Conservation (phyloP, 2,888 invertebrate species). For the Hecatera dysodea region DNA sequence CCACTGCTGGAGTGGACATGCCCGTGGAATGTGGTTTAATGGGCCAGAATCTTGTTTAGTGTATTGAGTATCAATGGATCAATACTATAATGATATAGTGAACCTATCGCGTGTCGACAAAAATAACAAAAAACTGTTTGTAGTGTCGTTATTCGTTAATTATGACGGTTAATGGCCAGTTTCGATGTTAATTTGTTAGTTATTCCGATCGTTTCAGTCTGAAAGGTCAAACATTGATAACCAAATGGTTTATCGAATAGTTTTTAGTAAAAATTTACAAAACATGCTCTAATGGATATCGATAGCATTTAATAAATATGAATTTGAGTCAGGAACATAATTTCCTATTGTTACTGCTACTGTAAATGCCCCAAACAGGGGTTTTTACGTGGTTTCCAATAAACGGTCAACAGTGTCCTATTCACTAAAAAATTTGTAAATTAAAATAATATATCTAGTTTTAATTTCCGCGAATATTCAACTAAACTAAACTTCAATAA, state of each 20-base stretch:
- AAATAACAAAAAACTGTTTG: slow-evolving; percentile 47
- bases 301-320: neutral
- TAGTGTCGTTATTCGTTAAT: slow-evolving; percentile 56
- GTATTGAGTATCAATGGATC: slow-evolving; percentile 7
- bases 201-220: slow-evolving; percentile 37
- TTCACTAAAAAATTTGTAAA: no score
- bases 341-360: neutral
- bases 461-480: no score
- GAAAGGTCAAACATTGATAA: slow-evolving; percentile 55
- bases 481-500: neutral
- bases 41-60: no score
- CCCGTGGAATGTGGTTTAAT: no score
- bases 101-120: slow-evolving; percentile 50
- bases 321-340: neutral
- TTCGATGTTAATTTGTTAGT: slow-evolving; percentile 49
- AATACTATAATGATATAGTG: slow-evolving; percentile 30
- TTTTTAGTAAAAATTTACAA: slow-evolving; percentile 24
- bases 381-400: neutral
- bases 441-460: no score
- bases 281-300: slow-evolving; percentile 11
- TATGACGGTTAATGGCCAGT: slow-evolving; percentile 52
- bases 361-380: neutral
- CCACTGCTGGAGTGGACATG: no score
- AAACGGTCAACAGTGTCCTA: neutral
- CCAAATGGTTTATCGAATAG: slow-evolving; percentile 30